Evolutionary conservation across 2,888 invertebrate genomes (phyloP).

Genomic region (Diadegma fenestrale): DNA sequence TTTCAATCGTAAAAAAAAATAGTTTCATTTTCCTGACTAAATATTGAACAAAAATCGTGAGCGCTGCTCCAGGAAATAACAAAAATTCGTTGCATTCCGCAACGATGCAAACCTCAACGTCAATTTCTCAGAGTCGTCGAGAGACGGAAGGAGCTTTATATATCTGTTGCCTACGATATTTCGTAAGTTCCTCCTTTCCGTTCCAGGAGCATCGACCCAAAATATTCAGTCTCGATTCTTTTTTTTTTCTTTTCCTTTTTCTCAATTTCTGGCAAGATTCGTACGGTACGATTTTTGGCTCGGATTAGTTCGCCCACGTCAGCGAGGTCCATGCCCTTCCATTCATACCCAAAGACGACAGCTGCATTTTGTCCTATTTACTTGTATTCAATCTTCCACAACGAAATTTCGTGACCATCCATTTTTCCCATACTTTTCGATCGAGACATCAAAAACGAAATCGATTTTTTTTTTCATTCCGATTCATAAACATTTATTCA

Average conservation of each 20-base stretch:
- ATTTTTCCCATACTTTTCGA: background rate
- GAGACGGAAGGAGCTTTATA: background rate
- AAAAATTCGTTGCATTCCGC: too few relatives aligned
- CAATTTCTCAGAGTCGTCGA: constrained; percentile 7
- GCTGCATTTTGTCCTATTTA: constrained; percentile 45
- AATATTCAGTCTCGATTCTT: background rate
- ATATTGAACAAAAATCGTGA: too few relatives aligned
- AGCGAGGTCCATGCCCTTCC: constrained; percentile 25
- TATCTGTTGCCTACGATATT: constrained; percentile 20
- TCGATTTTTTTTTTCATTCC: background rate
- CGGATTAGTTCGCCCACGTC: constrained; percentile 5
- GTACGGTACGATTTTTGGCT: constrained; percentile 41
- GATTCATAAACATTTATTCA: background rate
- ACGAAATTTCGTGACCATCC: background rate
- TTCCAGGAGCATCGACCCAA: constrained; percentile 30
- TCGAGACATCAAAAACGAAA: too few relatives aligned
- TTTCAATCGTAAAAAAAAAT: too few relatives aligned
- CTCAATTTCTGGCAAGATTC: constrained; percentile 32
- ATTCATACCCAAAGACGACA: constrained; percentile 2
- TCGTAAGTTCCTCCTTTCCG: constrained; percentile 25
- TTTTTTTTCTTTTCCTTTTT: background rate
- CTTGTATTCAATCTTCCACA: background rate
- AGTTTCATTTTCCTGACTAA: too few relatives aligned
- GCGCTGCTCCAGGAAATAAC: too few relatives aligned
- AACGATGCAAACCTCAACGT: background rate